Base-by-base conservation (phyloP, 2,888 invertebrate species). In the Microplitis deprimator region DNA sequence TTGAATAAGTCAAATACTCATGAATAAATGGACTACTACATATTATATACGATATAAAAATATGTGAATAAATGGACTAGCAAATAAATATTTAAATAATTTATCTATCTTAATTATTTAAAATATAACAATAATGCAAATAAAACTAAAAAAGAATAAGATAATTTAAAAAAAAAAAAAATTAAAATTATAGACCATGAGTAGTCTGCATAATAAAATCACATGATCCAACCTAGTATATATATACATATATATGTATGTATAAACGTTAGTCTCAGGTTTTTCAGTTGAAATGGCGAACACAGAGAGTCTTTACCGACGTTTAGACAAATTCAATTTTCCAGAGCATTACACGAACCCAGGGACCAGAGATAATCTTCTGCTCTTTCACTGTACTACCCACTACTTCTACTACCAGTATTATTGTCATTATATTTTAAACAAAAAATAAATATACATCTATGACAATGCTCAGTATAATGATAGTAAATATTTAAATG, bases 1-100 rank as follows among this genome's bases (percentile, higher is more conserved):
- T 84, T 87, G 86, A 87, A 87, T 87, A 86, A 87, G 84, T 87
- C 85, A 87, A 85, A 86, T 79, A 86, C 85, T 87, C 87, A 86
- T 87, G 87, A 87, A 87, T 87, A 87, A 85, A 62, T 40, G 13
- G 61, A 72, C 65, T 10, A 38, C 67, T 29, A 29, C 3, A 29
- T 29, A 29, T 29, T 2, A 29, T 29, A 29, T 4, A 29, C 29
- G 3, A 29, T 4, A 29, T 29, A 29, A 29, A 29, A 29, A 29
- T 29, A 29, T 29, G 4, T 86, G 87, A 87, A 87, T 87, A 87
- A 85, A 62, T 40, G 13, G 61, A 72, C 65, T 10, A 20, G 20
- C 1, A 20, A 20, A 20, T 20, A 1, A 20, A 20, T 20, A 38
- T 29, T 50, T 50, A 50, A 50, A 50, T 50, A 50, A 50, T 50